Percentiles rank a stretch among this genome's conserved stretches.
Evolutionary conservation across 1,140 invertebrate genomes (phyloP).

Genomic region (Bombus confusus): DNA sequence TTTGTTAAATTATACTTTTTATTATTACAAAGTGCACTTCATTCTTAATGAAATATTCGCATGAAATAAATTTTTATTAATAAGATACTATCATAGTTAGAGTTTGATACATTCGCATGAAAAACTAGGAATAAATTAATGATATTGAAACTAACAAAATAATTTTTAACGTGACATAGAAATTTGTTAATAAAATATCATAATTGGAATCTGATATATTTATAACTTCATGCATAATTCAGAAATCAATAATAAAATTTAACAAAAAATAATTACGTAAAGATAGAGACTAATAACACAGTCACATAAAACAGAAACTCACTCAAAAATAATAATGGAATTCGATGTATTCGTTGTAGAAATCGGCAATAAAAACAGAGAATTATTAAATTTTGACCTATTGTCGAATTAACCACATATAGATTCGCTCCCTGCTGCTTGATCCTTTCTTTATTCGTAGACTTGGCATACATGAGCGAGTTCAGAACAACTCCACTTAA

Average conservation of each 20-base stretch:
- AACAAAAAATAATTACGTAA: not conserved
- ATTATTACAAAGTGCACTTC: not conserved
- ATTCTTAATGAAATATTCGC: not conserved
- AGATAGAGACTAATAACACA: not conserved
- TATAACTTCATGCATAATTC: too few relatives aligned
- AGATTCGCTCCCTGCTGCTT: not conserved
- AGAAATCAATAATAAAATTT: not conserved
- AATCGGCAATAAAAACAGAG: not conserved
- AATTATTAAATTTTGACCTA: constrained; percentile 28
- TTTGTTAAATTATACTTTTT: not conserved
- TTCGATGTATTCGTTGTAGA: not conserved
- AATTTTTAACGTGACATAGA: not conserved
- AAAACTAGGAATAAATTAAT: not conserved
- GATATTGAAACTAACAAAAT: not conserved
- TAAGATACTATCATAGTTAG: too few relatives aligned
- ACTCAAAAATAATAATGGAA: not conserved
- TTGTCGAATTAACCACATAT: constrained; percentile 19
- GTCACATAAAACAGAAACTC: not conserved
- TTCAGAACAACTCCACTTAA: not conserved
- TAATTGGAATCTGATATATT: not conserved
- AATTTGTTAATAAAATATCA: not conserved
- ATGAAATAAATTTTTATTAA: not conserved
- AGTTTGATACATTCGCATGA: not conserved
- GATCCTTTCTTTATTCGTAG: constrained; percentile 27
- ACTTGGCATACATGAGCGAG: not conserved